These are phyloP conservation scores for Orthosia gothica DNA, from an alignment of 2,888 invertebrate species.

Conservation along the genomic window DNA sequence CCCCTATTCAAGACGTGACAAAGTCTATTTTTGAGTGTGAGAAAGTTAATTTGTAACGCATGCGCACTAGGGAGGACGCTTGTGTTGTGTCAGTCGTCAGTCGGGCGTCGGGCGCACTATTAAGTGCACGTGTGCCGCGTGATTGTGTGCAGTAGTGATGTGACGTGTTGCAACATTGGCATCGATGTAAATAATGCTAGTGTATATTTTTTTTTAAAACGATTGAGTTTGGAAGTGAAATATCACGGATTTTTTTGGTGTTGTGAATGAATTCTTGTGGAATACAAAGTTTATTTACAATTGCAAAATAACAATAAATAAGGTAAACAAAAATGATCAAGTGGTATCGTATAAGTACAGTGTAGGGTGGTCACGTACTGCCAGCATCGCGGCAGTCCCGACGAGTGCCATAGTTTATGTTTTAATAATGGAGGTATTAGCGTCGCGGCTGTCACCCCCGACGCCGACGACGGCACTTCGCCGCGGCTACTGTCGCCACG, in stretches of 20 bases:
- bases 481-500: conserved; percentile 57
- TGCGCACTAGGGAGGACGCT: conserved; percentile 76
- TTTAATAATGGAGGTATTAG: conserved; percentile 84
- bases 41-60: conserved; percentile 67
- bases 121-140: conserved; percentile 68
- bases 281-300: conserved; percentile 14
- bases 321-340: conserved; percentile 5
- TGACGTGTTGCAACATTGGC: conserved; percentile 75
- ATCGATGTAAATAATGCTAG: conserved; percentile 68
- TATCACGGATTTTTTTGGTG: neutral
- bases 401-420: conserved; percentile 77
- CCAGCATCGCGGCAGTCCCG: conserved; percentile 43
- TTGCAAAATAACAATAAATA: conserved; percentile 1
- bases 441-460: conserved; percentile 71
- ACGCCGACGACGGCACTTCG: conserved; percentile 62
- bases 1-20: conserved; percentile 61
- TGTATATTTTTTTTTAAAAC: conserved; percentile 29
- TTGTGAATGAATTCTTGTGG: conserved; percentile 7
- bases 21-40: conserved; percentile 65
- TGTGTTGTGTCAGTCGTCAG: conserved; percentile 81
- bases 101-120: conserved; percentile 74
- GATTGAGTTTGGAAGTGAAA: neutral
- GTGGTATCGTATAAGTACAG: conserved; percentile 1
- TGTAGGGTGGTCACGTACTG: conserved; percentile 30
- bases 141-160: conserved; percentile 76